Evolutionary conservation across 2,888 invertebrate species (phyloP), one percentile per base, ranked within the genome.

Genomic region (Euproctis similis): DNA sequence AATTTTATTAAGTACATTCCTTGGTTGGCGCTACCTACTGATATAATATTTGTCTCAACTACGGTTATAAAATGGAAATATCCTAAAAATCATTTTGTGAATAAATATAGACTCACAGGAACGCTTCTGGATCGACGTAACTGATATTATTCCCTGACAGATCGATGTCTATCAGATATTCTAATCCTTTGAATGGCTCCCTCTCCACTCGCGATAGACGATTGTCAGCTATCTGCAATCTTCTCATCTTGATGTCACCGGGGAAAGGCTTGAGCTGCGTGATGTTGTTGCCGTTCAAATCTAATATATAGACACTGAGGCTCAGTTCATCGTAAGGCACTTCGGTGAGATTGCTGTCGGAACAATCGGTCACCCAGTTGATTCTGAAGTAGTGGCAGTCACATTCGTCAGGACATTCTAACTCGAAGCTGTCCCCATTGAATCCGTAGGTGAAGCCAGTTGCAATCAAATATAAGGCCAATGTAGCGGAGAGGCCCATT

Each of bases 341-440:
- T 36, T 86, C 85, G 1, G 91, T 91, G 31, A 91, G 82, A 68
- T 91, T 90, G 70, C 90, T 90, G 53, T 90, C 90, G 0, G 91
- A 91, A 53, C 91, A 91, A 57, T 91, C 91, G 1, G 91, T 91
- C 51, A 91, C 91, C 91, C 90, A 91, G 73, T 91, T 91, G 53
- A 91, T 88, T 36, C 91, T 86, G 70, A 90, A 91, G 70, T 90
- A 91, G 76, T 91, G 90, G 55, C 91, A 91, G 57, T 91, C 90
- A 59, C 92, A 92, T 48, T 91, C 91, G 42, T 88, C 89, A 1
- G 91, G 92, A 47, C 92, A 91, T 58, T 90, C 89, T 53, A 89
- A 69, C 52, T 90, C 90, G 42, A 87, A 86, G 51, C 87, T 80
- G 49, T 90, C 90, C 28, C 89, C 89, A 49, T 89, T 88, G 49